phyloP scores from a whole-genome alignment of 2,113 vertebrate genomes.

The Cryptomyrus ogoouensis region DNA sequence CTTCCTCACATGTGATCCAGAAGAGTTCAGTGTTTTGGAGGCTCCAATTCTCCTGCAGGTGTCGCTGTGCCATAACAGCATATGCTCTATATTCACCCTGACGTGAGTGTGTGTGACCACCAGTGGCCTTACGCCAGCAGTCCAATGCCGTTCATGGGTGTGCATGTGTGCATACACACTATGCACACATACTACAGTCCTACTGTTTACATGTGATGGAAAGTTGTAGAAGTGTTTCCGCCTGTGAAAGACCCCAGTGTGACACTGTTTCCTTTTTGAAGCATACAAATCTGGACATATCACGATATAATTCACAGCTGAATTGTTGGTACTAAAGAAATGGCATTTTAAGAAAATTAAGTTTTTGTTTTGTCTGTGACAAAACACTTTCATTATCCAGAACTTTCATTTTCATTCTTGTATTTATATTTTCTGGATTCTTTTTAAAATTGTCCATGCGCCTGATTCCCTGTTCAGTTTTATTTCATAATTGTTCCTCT shows the following conservation, averaged over 20 bases:
- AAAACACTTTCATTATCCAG: neutral
- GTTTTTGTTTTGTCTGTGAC: neutral
- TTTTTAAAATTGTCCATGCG: neutral
- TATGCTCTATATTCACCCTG: neutral
- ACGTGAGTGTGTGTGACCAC: neutral
- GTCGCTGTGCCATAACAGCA: neutral
- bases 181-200: neutral
- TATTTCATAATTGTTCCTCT: neutral
- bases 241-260: neutral
- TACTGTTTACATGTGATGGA: neutral
- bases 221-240: neutral
- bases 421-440: neutral
- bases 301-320: neutral
- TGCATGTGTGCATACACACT: neutral
- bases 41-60: neutral
- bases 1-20: neutral
- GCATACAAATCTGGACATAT: neutral
- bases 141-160: neutral
- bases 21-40: neutral
- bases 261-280: neutral
- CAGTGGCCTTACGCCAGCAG: neutral
- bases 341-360: neutral
- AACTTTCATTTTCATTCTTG: neutral
- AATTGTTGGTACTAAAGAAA: constrained; percentile 3
- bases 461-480: neutral